Percentiles rank a stretch among this genome's conserved stretches.
Evolutionary conservation across 2,888 invertebrate genomes (phyloP).

Genomic region (Dynastes tityus): DNA sequence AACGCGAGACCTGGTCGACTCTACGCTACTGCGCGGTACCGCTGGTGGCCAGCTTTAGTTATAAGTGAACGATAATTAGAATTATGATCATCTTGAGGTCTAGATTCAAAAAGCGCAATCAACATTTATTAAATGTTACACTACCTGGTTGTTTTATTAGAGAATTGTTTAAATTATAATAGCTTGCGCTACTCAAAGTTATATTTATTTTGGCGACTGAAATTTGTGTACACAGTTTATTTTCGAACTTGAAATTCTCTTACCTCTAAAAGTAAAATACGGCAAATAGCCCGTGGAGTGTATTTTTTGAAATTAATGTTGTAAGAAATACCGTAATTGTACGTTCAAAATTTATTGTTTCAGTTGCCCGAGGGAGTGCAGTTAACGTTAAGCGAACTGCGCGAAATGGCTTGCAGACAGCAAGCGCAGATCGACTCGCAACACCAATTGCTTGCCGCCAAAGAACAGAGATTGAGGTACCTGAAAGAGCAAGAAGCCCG

Average conservation of each 20-base stretch:
- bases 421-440: slow-evolving; percentile 98
- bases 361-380: slow-evolving; percentile 94
- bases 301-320: slow-evolving; percentile 2
- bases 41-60: too few species aligned
- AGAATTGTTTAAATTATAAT: too few species aligned
- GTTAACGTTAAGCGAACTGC: slow-evolving; percentile 95
- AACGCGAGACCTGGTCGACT: too few species aligned
- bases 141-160: too few species aligned
- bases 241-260: background rate
- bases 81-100: too few species aligned
- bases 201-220: too few species aligned
- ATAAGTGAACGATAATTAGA: too few species aligned
- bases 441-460: slow-evolving; percentile 91
- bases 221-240: too few species aligned
- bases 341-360: slow-evolving; percentile 63
- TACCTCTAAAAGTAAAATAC: background rate
- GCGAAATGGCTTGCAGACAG: slow-evolving; percentile 98
- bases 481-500: slow-evolving; percentile 93
- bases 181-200: too few species aligned
- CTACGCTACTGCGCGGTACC: too few species aligned
- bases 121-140: too few species aligned
- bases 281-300: background rate
- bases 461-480: slow-evolving; percentile 94
- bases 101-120: too few species aligned
- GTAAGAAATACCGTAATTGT: background rate